Base-by-base conservation (phyloP, 2,113 vertebrate genomes). In the Cinclus cinclus region DNA sequence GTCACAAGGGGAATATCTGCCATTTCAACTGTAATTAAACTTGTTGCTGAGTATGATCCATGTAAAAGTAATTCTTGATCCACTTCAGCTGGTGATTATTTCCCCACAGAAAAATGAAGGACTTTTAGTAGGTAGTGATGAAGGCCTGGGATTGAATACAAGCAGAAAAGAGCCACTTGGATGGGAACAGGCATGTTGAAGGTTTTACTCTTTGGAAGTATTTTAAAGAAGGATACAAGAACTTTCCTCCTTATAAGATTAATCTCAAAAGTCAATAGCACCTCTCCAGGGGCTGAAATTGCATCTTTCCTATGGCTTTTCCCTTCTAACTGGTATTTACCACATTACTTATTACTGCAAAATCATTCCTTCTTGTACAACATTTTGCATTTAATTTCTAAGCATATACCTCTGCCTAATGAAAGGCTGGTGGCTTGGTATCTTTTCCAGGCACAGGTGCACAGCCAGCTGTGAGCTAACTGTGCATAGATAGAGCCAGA, bases 11-110 rank as follows among this genome's bases (percentile, higher is more conserved):
- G 60, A 92, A 63, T 88, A 86, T 88, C 77, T 93, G 62, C 86
- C 90, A 94, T 92, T 96, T 96, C 86, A 96, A 19, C 42, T 90
- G 58, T 89, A 96, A 96, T 96, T 96, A 96, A 96, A 97, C 80
- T 90, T 95, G 83, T 91, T 94, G 77, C 91, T 50, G 79, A 92
- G 85, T 55, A 83, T 68, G 93, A 96, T 86, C 80, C 93, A 92
- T 2, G 0, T 76, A 71, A 64, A 94, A 95, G 92, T 82, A 93
- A 94, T 90, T 96, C 85, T 90, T 89, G 88, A 95, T 87, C 76
- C 80, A 90, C 80, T 93, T 95, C 93, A 96, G 85, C 63, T 82
- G 73, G 68, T 62, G 83, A 90, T 96, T 96, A 93, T 92, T 96
- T 95, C 93, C 92, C 94, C 83, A 89, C 7, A 87, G 90, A 94